Percentiles rank a stretch among this genome's conserved stretches.
Conservation (phyloP, 2,888 invertebrate genomes). For the Ornithoptera alexandrae region DNA sequence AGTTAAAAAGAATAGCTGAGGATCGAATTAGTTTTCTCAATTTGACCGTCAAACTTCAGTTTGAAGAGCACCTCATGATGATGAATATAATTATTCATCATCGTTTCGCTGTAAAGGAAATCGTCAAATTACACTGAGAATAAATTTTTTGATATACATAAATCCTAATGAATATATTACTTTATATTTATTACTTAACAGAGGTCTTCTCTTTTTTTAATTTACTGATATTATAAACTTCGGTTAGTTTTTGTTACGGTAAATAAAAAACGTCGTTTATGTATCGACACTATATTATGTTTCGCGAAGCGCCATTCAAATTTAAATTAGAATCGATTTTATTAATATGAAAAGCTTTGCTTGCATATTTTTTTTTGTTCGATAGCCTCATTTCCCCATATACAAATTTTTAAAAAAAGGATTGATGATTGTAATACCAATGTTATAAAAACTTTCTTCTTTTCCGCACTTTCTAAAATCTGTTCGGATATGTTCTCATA, state of each 20-base stretch:
- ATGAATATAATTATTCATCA: too few relatives aligned
- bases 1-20: too few relatives aligned
- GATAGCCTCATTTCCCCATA: background rate
- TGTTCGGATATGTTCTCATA: background rate
- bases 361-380: slow-evolving; percentile 4
- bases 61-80: too few relatives aligned
- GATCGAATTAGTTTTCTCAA: too few relatives aligned
- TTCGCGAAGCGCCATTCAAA: slow-evolving; percentile 18
- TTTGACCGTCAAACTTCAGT: too few relatives aligned
- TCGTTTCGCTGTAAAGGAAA: too few relatives aligned
- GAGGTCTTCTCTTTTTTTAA: too few relatives aligned
- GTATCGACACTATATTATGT: background rate
- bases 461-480: background rate
- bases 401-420: background rate
- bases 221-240: background rate
- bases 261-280: background rate
- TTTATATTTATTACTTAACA: too few relatives aligned
- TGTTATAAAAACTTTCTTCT: background rate
- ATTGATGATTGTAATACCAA: too few relatives aligned
- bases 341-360: slow-evolving; percentile 20
- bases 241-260: background rate
- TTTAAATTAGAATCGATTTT: slow-evolving; percentile 26
- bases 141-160: too few relatives aligned
- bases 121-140: too few relatives aligned
- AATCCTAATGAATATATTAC: too few relatives aligned